These are phyloP conservation scores for Pleuronectes platessa DNA, from an alignment of 2,113 vertebrate species.

Conservation along the genomic window DNA sequence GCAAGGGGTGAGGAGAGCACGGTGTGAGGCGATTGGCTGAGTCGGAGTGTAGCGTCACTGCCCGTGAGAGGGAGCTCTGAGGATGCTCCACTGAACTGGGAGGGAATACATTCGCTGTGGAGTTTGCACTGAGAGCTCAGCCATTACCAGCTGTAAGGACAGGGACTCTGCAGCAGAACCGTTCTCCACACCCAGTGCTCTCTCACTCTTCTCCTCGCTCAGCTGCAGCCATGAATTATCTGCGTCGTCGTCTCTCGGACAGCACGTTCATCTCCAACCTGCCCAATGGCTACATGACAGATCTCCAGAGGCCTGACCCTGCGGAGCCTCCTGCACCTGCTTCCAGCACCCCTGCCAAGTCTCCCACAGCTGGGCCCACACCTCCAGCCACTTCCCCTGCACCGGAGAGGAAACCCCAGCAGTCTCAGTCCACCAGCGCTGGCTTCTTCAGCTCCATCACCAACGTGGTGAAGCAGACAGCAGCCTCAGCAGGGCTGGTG, in stretches of 20 bases:
- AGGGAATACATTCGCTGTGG: constrained; percentile 72
- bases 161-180: constrained; percentile 54
- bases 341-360: constrained; percentile 73
- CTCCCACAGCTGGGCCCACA: constrained; percentile 68
- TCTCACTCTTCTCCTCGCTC: constrained; percentile 22
- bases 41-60: constrained; percentile 62
- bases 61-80: constrained; percentile 70
- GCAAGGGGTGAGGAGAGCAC: constrained; percentile 61
- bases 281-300: constrained; percentile 96
- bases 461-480: constrained; percentile 94
- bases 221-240: constrained; percentile 92
- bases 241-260: constrained; percentile 94
- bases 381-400: constrained; percentile 77
- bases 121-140: constrained; percentile 70
- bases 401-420: constrained; percentile 78
- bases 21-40: constrained; percentile 76
- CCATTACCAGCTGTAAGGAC: constrained; percentile 61
- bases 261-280: constrained; percentile 97
- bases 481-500: constrained; percentile 88
- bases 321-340: constrained; percentile 74
- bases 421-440: constrained; percentile 70
- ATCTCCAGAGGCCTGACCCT: constrained; percentile 88
- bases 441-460: constrained; percentile 96
- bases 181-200: constrained; percentile 37
- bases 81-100: constrained; percentile 66